Evolutionary conservation across 2,888 invertebrate species (phyloP).

Genomic region (Pammene aurita): DNA sequence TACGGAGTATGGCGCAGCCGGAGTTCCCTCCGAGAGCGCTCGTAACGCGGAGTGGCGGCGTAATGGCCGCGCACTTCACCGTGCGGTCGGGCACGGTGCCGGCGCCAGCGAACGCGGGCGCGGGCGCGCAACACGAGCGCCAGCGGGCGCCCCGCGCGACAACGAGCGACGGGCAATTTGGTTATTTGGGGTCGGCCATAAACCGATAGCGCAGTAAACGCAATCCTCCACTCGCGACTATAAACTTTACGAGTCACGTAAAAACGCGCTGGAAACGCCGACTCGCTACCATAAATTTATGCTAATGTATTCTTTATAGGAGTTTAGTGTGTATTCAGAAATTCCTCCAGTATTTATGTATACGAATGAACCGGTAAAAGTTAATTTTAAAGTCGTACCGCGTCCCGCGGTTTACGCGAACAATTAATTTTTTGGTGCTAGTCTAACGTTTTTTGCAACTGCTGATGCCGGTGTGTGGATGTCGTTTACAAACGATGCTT

Average conservation of each 20-base stretch:
- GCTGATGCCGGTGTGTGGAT: constrained; percentile 63
- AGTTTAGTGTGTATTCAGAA: constrained; percentile 83
- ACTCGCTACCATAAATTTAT: constrained; percentile 83
- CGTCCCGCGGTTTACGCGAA: constrained; percentile 71
- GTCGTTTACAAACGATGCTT: constrained; percentile 48
- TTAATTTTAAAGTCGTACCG: constrained; percentile 81
- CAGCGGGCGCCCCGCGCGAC: constrained; percentile 49
- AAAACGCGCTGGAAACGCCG: constrained; percentile 82
- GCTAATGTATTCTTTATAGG: constrained; percentile 84
- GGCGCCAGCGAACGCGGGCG: constrained; percentile 23
- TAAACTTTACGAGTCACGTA: constrained; percentile 84
- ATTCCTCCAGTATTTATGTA: constrained; percentile 83
- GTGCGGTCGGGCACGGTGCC: constrained; percentile 53
- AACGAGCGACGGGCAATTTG: constrained; percentile 76
- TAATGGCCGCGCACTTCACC: constrained; percentile 52
- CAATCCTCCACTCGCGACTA: constrained; percentile 83
- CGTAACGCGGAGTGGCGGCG: constrained; percentile 57
- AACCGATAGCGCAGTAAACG: constrained; percentile 83
- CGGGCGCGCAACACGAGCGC: constrained; percentile 37
- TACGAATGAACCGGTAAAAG: constrained; percentile 82
- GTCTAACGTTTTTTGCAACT: constrained; percentile 57
- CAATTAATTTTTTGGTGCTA: constrained; percentile 67
- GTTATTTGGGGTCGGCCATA: constrained; percentile 82
- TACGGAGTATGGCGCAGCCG: constrained; percentile 47
- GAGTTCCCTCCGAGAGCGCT: constrained; percentile 61